Conservation (phyloP, 2,113 vertebrate species). For the Petromus typicus region DNA sequence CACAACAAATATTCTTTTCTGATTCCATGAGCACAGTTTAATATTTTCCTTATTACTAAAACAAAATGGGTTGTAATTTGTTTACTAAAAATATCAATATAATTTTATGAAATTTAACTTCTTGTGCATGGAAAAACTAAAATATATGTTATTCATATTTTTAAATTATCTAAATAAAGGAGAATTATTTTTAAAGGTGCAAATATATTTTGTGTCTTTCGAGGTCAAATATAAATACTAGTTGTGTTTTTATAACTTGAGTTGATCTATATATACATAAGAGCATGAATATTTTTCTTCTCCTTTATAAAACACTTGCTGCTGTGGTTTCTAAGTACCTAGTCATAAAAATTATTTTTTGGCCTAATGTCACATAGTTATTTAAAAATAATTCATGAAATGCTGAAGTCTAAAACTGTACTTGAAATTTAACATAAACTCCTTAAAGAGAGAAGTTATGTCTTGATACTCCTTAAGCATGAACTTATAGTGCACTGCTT, state of each 20-base stretch:
- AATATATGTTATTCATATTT: background rate
- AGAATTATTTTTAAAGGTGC: background rate
- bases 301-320: conserved; percentile 3
- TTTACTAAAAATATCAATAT: background rate
- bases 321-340: background rate
- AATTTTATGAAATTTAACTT: background rate
- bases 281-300: background rate
- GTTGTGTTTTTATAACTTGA: background rate
- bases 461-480: conserved; percentile 11
- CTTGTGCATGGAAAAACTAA: background rate
- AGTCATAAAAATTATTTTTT: conserved; percentile 57
- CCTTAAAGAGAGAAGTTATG: background rate
- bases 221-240: background rate
- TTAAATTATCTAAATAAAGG: background rate
- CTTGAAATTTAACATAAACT: conserved; percentile 46
- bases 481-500: background rate
- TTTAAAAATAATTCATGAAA: conserved; percentile 28
- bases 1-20: background rate
- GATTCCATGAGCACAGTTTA: background rate
- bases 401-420: background rate
- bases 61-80: background rate
- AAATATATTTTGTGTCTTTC: background rate
- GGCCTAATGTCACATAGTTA: background rate
- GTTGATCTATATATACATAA: background rate
- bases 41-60: background rate